Evolutionary conservation across 2,888 invertebrate genomes (phyloP).

Genomic region (Ischnura elegans): DNA sequence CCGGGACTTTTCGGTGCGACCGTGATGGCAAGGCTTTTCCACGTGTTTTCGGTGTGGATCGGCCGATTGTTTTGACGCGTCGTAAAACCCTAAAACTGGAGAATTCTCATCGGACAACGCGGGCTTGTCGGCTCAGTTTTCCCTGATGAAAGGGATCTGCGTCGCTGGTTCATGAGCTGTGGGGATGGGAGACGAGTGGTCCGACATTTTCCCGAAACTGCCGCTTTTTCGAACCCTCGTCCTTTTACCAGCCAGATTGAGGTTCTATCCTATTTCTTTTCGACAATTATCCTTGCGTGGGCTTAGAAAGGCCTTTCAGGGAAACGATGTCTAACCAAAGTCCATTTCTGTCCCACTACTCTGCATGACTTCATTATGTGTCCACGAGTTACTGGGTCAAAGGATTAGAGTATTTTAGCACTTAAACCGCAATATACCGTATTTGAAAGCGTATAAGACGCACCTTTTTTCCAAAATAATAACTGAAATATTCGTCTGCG

Average conservation of each 20-base stretch:
- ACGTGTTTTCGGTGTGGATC: not conserved
- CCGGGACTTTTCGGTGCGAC: too few species aligned
- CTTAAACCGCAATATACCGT: too few species aligned
- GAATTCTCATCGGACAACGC: slow-evolving; percentile 30
- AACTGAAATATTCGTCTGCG: too few species aligned
- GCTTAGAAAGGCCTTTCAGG: too few species aligned
- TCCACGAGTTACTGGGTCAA: too few species aligned
- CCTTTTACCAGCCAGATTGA: not conserved
- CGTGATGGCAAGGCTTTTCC: not conserved
- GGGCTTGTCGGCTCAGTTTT: slow-evolving; percentile 26
- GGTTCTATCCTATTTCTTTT: not conserved
- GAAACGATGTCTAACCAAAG: too few species aligned
- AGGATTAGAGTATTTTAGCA: too few species aligned
- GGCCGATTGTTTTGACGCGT: not conserved
- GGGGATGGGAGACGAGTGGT: not conserved
- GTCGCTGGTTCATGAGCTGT: not conserved
- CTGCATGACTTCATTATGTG: too few species aligned
- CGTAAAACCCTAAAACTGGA: slow-evolving; percentile 17
- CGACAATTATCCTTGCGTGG: not conserved
- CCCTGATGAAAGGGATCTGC: slow-evolving; percentile 32
- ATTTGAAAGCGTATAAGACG: too few species aligned
- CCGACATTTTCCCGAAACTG: not conserved
- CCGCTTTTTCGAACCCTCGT: not conserved
- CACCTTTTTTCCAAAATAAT: too few species aligned
- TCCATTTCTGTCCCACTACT: too few species aligned